Evolutionary conservation across 2,113 vertebrate species (phyloP), one percentile per base, ranked within the genome.

Genomic region (Gulo gulo): DNA sequence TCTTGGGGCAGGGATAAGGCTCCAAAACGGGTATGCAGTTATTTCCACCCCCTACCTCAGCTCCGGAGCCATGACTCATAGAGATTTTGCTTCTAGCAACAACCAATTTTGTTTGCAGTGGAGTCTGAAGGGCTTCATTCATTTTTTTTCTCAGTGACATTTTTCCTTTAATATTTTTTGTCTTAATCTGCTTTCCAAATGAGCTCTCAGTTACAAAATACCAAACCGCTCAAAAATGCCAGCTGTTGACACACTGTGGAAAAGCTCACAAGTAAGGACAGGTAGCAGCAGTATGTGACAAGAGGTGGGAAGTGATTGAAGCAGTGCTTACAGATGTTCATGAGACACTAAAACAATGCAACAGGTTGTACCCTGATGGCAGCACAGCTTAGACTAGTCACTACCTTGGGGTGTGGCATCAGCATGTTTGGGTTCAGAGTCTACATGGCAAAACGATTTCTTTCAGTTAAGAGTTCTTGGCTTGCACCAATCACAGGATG

Each of bases 321-420:
- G 18, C 16, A 10, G 67, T 36, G 67, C 34, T 36, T 36, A 21
- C 34, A 36, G 1, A 21, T 36, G 67, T 36, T 69, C 34, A 69
- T n/a, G 18, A 21, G 67, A 98, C 83, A 96, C 98, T 99, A 98
- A 98, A 98, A 98, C 98, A 98, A 98, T 97, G 98, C 97, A 98
- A 98, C 97, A 88, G 98, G 98, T 92, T 98, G 98, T 92, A 98
- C 97, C 97, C 98, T 99, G 98, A 96, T 82, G 4, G 98, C 96
- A 98, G 98, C 98, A 98, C 92, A 98, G 97, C 98, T 97, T 81
- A 98, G 94, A 99, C 98, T 98, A 98, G 98, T 98, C 98, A 98
- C 99, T 98, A 98, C 98, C 98, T 97, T 98, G 98, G 96, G 96
- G 92, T 98, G 97, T 98, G 91, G 97, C 84, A 76, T 89, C 97